Evolutionary conservation across 2,113 vertebrate species (phyloP), one percentile per base, ranked within the genome.

Genomic region (Rynchops niger): DNA sequence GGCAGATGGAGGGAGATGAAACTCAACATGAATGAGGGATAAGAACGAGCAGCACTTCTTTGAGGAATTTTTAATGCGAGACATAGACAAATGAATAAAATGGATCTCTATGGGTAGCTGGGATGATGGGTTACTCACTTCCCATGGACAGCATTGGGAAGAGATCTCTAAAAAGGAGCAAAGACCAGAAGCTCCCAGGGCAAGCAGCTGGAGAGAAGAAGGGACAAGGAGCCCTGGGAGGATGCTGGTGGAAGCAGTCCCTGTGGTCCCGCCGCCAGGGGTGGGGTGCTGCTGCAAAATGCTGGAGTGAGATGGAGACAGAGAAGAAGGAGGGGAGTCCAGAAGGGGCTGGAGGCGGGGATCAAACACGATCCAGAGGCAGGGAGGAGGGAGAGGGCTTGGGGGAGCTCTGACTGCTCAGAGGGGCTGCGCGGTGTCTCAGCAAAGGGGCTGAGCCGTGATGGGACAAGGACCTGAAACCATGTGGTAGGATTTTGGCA

Each of bases 221-320:
- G 30, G 23, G 18, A 6, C 2, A 11, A 61, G 29, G 8, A 86
- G 7, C 18, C 32, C 21, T 19, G 12, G 0, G 12, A 0, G 26
- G 26, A 40, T 79, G 47, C 50, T 45, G 42, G 32, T 11, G 8
- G 34, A 74, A 12, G 25, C 4, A 36, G 42, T 5, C 19, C 42
- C 52, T 20, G 43, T 3, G 25, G 55, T 32, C 47, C 10, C 0
- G 0, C 42, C 3, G 3, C 16, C 62, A 81, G 45, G 30, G n/a
- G 63, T 0, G 1, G 9, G 20, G 9, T 34, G 47, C 25, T 69
- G 73, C 59, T 50, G 59, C 47, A 77, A 76, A 87, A 88, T 12
- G 15, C 10, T n/a, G 45, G 53, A 45, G 49, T 1, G 2, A 91
- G n/a, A 16, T 1, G 9, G 77, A 70, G 61, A 29, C 17, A 38